A percentile compares a stretch with the other conserved stretches of the same genome.
These are phyloP conservation scores for Triops longicaudatus DNA, from an alignment of 1,140 invertebrate genomes.

Conservation along the genomic window DNA sequence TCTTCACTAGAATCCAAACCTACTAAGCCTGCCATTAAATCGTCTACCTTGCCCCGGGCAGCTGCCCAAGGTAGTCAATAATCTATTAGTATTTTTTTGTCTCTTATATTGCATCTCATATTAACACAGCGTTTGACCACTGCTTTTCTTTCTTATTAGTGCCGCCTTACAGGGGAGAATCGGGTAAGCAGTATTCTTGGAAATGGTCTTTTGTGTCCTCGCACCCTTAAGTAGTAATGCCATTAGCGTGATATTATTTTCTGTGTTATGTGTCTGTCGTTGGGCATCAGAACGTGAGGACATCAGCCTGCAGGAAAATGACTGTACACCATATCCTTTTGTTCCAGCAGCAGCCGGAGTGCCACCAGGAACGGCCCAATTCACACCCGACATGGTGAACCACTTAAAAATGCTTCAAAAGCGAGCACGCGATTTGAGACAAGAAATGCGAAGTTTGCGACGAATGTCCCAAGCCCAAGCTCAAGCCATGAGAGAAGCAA, in stretches of 20 bases:
- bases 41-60: slow-evolving; percentile 80
- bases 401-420: slow-evolving; percentile 75
- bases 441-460: slow-evolving; percentile 77
- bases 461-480: slow-evolving; percentile 83
- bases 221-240: background rate
- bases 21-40: slow-evolving; percentile 88
- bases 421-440: slow-evolving; percentile 76
- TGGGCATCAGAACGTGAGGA: slow-evolving; percentile 11
- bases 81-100: background rate
- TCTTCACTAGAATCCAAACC: slow-evolving; percentile 42
- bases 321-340: slow-evolving; percentile 8
- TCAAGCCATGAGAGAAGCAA: slow-evolving; percentile 79
- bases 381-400: slow-evolving; percentile 71
- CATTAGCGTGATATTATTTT: background rate
- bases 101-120: background rate
- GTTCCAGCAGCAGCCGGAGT: background rate
- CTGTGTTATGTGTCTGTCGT: background rate
- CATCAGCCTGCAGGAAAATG: slow-evolving; percentile 20
- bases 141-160: background rate
- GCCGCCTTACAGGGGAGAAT: slow-evolving; percentile 25
- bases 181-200: slow-evolving; percentile 17
- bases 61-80: slow-evolving; percentile 75
- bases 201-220: background rate
- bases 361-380: slow-evolving; percentile 37
- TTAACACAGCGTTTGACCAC: background rate